Evolutionary conservation across 64 coral and sea anemone species (phyloP), one percentile per base, ranked within the genome.

Genomic region (Porites australiensis): DNA sequence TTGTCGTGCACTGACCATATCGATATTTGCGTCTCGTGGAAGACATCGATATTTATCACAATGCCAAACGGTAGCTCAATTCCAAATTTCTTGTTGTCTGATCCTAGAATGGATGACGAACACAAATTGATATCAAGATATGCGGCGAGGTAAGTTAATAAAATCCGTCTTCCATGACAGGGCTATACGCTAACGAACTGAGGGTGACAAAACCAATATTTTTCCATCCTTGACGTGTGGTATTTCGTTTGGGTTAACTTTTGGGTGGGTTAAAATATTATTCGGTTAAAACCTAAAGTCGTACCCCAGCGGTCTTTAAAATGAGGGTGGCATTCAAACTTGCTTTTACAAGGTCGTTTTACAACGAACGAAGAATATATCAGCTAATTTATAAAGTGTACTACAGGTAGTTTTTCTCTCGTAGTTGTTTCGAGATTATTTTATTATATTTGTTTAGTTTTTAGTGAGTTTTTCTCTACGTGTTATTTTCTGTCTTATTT

Each of bases 61-160:
- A 84, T 84, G 81, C 81, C 81, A 3, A 84, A 84, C 81, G 44
- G 63, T 68, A 84, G 58, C 10, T 84, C 63, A 0, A 50, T 84
- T 51, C 81, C 61, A 8, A 49, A n/a, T 48, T 84, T 69, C 51
- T 84, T 48, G 81, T 68, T 84, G 81, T 87, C 61, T 90, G 72
- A 54, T 95, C 93, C 61, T 61, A 98, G 96, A 77, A 95, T 98
- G 96, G 96, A 98, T 53, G 96, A 98, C 54, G 96, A 98, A 51
- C 96, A 98, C 53, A 98, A 98, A 88, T 88, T 98, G 45, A 98
- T 98, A 46, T 95, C 93, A 53, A 92, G 94, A 65, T 98, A 98
- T 37, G 96, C 96, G 13, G 96, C 96, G 19, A 98, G 96, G 96
- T 98, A 90, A 70, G 87, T 88, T 84, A 84, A 68, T 68, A 69